Conservation (phyloP, 2,888 invertebrate species). For the Endomychus coccineus region DNA sequence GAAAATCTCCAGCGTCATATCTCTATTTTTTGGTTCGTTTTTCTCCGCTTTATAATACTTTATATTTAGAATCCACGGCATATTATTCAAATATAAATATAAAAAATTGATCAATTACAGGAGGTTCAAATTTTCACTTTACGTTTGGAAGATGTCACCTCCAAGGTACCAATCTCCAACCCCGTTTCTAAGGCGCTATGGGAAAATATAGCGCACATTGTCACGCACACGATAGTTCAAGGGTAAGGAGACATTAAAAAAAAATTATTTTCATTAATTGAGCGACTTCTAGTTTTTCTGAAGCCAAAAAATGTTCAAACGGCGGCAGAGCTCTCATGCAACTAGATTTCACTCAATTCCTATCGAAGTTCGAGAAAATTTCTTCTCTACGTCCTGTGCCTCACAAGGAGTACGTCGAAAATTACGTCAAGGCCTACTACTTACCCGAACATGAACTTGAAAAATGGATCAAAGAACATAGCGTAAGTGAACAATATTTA, state of each 20-base stretch:
- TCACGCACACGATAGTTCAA: conserved; percentile 85
- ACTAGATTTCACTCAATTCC: conserved; percentile 90
- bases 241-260: conserved; percentile 59
- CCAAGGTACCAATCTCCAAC: conserved; percentile 61
- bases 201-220: conserved; percentile 79
- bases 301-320: conserved; percentile 88
- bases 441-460: conserved; percentile 82
- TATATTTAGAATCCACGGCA: too few species aligned
- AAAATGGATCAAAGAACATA: conserved; percentile 78
- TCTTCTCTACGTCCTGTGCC: conserved; percentile 79
- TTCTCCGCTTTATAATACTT: too few species aligned
- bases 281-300: conserved; percentile 71
- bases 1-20: too few species aligned
- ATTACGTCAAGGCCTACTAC: conserved; percentile 95
- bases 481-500: too few species aligned
- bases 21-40: too few species aligned
- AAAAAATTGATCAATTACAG: too few species aligned
- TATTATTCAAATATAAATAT: too few species aligned
- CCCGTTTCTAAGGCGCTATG: conserved; percentile 69
- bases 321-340: conserved; percentile 97
- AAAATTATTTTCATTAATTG: conserved; percentile 4
- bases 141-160: conserved; percentile 65
- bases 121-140: conserved; percentile 72
- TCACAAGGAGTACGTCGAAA: conserved; percentile 84
- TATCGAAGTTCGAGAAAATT: conserved; percentile 83